Base-by-base conservation (phyloP, 2,113 vertebrate species). In the Gobio gobio region DNA sequence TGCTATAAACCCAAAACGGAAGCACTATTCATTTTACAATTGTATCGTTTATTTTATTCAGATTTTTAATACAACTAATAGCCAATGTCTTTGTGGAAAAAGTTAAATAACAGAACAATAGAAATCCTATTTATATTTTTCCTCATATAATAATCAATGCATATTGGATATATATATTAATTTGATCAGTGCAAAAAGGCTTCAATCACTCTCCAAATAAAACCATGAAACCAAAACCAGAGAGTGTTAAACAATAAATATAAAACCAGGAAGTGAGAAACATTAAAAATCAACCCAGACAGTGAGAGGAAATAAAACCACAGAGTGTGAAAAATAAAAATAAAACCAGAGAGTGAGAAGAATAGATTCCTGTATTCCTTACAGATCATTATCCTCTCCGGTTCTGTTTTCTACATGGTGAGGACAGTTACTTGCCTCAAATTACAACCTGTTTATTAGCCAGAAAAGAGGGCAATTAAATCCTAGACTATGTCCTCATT, bases 281-380 rank as follows among this genome's bases (percentile, higher is more conserved):
- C 16, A 29, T 59, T 80, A n/a, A 64, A 56, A 84, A 83, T 24
- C 26, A 49, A 75, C 4, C 24, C 59, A 63, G 59, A 63, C 59
- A 26, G n/a, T 63, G 59, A 63, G 10, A 63, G n/a, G 13, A 40
- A 26, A 45, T 74, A 47, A 74, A 74, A 74, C 40, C 33, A 78
- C 33, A 61, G 63, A 78, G 86, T 86, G 83, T 80, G 51, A 86
- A 85, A 63, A 84, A 81, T 88, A 84, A 81, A 88, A 83, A 83
- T 75, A 79, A 75, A 86, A 80, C 70, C 58, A 68, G n/a, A 36
- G 77, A 63, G 75, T 45, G 56, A 36, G 14, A 36, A 82, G 66
- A 81, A 86, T n/a, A 22, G 16, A 40, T 13, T 40, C 40, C 1
- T 8, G 26, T 40, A 22, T 72, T 75, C 36, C 13, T 63, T 45